Percentiles rank a stretch among this genome's conserved stretches.
Conservation (phyloP, 2,888 invertebrate genomes). For the Peribatodes rhomboidaria region DNA sequence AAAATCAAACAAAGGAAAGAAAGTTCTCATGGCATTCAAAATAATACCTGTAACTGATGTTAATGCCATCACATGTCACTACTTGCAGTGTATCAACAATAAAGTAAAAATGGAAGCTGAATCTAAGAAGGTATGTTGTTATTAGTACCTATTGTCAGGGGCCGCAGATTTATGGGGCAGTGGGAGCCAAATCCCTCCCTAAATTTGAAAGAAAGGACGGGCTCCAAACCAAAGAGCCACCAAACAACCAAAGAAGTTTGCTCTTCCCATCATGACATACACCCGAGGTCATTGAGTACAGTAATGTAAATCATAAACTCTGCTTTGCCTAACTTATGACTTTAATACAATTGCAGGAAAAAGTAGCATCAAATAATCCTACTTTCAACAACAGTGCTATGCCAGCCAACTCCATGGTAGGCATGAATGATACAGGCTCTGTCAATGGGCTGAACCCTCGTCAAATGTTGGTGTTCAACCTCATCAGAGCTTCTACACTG, state of each 20-base stretch:
- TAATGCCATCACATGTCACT: conserved; percentile 83
- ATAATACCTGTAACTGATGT: conserved; percentile 78
- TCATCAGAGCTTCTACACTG: conserved; percentile 75
- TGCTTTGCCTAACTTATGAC: background rate
- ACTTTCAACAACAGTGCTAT: conserved; percentile 64
- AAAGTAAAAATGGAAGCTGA: conserved; percentile 82
- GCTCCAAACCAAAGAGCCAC: too few species aligned
- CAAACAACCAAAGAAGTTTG: too few species aligned
- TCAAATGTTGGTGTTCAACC: conserved; percentile 82
- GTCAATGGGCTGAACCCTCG: conserved; percentile 79
- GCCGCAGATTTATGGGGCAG: too few species aligned
- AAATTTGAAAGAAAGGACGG: too few species aligned
- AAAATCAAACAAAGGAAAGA: conserved; percentile 81
- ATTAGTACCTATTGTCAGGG: too few species aligned
- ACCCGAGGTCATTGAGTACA: too few species aligned
- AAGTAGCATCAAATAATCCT: conserved; percentile 62
- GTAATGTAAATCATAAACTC: too few species aligned
- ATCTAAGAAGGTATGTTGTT: conserved; percentile 72
- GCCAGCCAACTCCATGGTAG: conserved; percentile 80
- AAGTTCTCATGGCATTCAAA: conserved; percentile 82
- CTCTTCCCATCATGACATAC: too few species aligned
- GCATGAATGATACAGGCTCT: conserved; percentile 67
- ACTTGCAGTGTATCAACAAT: conserved; percentile 81
- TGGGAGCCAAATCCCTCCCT: too few species aligned
- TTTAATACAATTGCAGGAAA: conserved; percentile 62